These are phyloP conservation scores for Centropus unirufus DNA, from an alignment of 2,113 vertebrate species.

Conservation along the genomic window DNA sequence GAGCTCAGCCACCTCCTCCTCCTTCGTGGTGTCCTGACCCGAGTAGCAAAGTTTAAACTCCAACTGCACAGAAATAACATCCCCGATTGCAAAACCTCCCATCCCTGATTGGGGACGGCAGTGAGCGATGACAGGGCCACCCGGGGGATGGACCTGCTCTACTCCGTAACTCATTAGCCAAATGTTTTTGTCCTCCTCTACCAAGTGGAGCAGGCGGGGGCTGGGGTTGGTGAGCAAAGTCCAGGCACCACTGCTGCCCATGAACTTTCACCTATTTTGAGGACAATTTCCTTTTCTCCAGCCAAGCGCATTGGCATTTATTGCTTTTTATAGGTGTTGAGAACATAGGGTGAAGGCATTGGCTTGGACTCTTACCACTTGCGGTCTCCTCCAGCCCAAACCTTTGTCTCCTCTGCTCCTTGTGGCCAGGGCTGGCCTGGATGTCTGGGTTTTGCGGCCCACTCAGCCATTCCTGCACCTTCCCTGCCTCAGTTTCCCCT, in stretches of 20 bases:
- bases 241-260: background rate
- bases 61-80: constrained; percentile 55
- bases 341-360: background rate
- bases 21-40: background rate
- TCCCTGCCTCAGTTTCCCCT: background rate
- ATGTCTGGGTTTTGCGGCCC: background rate
- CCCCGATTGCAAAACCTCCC: constrained; percentile 15
- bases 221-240: constrained; percentile 57
- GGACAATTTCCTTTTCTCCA: constrained; percentile 19
- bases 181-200: constrained; percentile 50
- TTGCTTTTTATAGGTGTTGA: background rate
- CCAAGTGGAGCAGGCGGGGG: constrained; percentile 29
- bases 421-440: accelerated
- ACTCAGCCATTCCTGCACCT: accelerated
- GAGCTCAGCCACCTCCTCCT: background rate
- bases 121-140: background rate
- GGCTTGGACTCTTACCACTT: background rate
- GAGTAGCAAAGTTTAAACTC: constrained; percentile 62
- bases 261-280: constrained; percentile 73
- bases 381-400: background rate
- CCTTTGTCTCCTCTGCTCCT: background rate
- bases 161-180: constrained; percentile 72
- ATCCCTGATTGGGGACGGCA: constrained; percentile 6
- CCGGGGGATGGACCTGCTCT: background rate
- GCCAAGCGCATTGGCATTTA: accelerated